phyloP scores from a whole-genome alignment of 2,888 invertebrate species.

The Uloborus plumipes region DNA sequence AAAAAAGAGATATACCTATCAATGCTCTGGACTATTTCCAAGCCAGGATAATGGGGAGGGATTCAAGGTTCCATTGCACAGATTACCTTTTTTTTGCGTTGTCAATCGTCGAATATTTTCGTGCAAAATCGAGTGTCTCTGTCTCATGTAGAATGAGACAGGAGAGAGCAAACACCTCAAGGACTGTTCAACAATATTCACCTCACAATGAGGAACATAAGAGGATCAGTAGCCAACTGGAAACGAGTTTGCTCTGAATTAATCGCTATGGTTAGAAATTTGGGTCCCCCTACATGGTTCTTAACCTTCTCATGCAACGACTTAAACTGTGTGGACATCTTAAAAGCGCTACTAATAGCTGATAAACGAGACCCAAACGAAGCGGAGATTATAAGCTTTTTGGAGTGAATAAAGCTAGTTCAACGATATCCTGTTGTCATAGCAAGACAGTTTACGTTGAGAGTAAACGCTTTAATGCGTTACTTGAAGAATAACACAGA shows the following conservation, averaged over 20 bases:
- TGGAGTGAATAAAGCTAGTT: too few species aligned
- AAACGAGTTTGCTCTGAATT: background rate
- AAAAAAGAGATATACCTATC: too few species aligned
- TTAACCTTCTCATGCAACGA: background rate
- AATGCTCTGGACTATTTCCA: too few species aligned
- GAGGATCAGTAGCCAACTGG: background rate
- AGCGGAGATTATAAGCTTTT: background rate
- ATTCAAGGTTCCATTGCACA: background rate
- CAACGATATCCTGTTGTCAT: too few species aligned
- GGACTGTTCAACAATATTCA: background rate
- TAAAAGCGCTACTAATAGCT: background rate
- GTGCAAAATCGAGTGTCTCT: background rate
- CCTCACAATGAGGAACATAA: background rate
- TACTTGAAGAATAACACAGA: too few species aligned
- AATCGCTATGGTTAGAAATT: conserved; percentile 5
- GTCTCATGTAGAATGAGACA: conserved; percentile 2
- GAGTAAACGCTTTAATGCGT: too few species aligned
- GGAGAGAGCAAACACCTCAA: background rate
- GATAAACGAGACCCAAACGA: background rate
- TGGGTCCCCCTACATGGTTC: background rate
- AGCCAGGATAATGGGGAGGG: background rate
- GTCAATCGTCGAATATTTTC: background rate
- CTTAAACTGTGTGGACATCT: background rate
- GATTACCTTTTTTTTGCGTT: background rate
- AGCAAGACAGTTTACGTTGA: too few species aligned